Percentiles rank a stretch among this genome's conserved stretches.
Conservation (phyloP, 2,888 invertebrate species). For the Campopleginae sp. region DNA sequence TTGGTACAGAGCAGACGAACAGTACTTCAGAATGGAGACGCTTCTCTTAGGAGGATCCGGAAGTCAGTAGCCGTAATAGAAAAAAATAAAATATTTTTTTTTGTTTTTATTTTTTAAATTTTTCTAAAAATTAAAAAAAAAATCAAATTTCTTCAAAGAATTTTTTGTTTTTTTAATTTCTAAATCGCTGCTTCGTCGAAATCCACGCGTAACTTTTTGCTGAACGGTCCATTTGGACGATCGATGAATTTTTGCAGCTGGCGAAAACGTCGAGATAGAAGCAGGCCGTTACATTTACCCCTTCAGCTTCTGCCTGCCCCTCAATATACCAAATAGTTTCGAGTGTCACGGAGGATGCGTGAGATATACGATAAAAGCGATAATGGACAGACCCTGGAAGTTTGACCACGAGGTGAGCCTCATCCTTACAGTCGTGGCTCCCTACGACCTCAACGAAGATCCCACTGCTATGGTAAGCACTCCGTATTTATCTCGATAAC, state of each 20-base stretch:
- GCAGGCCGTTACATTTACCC: slow-evolving; percentile 90
- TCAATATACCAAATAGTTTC: slow-evolving; percentile 91
- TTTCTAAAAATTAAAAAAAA: background rate
- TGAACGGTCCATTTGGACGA: too few species aligned
- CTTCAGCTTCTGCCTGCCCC: slow-evolving; percentile 90
- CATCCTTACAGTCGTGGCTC: slow-evolving; percentile 91
- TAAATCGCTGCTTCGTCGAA: too few species aligned
- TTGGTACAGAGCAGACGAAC: slow-evolving; percentile 87
- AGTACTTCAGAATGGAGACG: slow-evolving; percentile 90
- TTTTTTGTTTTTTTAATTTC: too few species aligned
- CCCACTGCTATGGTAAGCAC: slow-evolving; percentile 46
- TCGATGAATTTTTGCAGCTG: slow-evolving; percentile 83
- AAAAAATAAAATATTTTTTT: background rate
- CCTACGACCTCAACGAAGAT: slow-evolving; percentile 90
- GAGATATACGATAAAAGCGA: slow-evolving; percentile 91
- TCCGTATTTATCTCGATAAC: background rate
- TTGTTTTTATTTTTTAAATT: too few species aligned
- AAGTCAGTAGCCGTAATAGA: slow-evolving; percentile 74
- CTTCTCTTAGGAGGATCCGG: slow-evolving; percentile 87
- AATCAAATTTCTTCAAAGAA: background rate
- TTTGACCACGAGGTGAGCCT: slow-evolving; percentile 92
- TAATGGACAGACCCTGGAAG: slow-evolving; percentile 91
- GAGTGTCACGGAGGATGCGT: slow-evolving; percentile 88
- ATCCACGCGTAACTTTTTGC: too few species aligned
- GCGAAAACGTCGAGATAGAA: slow-evolving; percentile 88